Evolutionary conservation across 2,888 invertebrate genomes (phyloP).

Genomic region (Noctua fimbriata): DNA sequence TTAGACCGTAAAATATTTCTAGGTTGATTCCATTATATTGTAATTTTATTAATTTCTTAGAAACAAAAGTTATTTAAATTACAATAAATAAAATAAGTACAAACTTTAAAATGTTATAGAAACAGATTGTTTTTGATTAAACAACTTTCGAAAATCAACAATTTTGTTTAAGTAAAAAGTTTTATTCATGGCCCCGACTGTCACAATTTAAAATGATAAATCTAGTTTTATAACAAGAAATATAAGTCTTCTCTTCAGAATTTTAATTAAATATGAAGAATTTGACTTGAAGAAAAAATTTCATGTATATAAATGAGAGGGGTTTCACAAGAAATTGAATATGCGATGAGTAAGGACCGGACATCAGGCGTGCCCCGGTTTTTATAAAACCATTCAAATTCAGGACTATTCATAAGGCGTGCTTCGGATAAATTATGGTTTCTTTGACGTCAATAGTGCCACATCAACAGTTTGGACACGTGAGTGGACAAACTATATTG

Average conservation of each 20-base stretch:
- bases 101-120: conserved; percentile 15
- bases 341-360: conserved; percentile 65
- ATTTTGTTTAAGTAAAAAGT: conserved; percentile 30
- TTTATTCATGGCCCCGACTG: conserved; percentile 37
- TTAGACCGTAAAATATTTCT: not conserved
- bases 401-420: conserved; percentile 55
- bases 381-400: conserved; percentile 63
- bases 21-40: conserved; percentile 4
- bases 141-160: conserved; percentile 43
- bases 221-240: conserved; percentile 54
- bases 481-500: not conserved
- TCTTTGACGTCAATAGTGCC: conserved; percentile 32
- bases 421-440: conserved; percentile 48
- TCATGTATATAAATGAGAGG: conserved; percentile 68
- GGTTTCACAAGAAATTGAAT: conserved; percentile 67
- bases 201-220: conserved; percentile 55
- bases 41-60: conserved; percentile 29
- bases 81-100: conserved; percentile 20
- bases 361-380: conserved; percentile 53
- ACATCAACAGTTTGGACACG: conserved; percentile 17
- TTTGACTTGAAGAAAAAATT: conserved; percentile 60
- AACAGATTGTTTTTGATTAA: conserved; percentile 43
- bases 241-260: conserved; percentile 49
- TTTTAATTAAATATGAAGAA: conserved; percentile 64
- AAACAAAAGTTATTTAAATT: conserved; percentile 10